These are phyloP conservation scores for Sarcophilus harrisii DNA, from an alignment of 2,797 vertebrate genomes.

Conservation along the genomic window DNA sequence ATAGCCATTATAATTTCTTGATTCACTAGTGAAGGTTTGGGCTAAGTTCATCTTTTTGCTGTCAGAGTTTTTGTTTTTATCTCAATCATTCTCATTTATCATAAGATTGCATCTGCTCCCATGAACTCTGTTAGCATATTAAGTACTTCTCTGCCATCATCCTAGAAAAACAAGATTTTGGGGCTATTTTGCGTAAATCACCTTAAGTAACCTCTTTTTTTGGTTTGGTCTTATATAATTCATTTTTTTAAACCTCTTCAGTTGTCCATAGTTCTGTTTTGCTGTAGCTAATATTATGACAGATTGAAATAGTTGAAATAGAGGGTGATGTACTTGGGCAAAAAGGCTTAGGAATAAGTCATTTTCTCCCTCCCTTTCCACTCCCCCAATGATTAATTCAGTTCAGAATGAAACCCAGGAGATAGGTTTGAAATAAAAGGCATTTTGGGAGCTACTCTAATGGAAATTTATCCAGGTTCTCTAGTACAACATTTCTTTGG, in stretches of 20 bases:
- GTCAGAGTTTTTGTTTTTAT: not conserved
- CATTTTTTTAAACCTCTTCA: not conserved
- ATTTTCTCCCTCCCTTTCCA: not conserved
- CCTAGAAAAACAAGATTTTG: not conserved
- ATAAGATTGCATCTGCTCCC: slow-evolving; percentile 78
- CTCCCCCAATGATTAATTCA: not conserved
- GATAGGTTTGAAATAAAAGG: not conserved
- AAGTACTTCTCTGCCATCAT: slow-evolving; percentile 52
- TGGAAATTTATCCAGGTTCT: not conserved
- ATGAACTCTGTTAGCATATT: slow-evolving; percentile 70
- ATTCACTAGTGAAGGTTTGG: not conserved
- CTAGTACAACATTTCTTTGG: not conserved
- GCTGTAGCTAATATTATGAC: not conserved
- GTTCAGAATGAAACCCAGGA: not conserved
- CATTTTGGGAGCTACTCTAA: not conserved
- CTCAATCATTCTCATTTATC: slow-evolving; percentile 54
- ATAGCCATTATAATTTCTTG: not conserved
- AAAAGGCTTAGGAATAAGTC: not conserved
- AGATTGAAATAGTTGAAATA: not conserved
- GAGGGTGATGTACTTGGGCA: not conserved
- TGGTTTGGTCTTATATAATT: not conserved
- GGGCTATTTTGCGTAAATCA: not conserved
- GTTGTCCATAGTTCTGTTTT: not conserved
- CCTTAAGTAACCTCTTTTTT: not conserved
- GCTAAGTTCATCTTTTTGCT: not conserved